phyloP scores from a whole-genome alignment of 2,113 vertebrate species.

The Oreotrochilus melanogaster region DNA sequence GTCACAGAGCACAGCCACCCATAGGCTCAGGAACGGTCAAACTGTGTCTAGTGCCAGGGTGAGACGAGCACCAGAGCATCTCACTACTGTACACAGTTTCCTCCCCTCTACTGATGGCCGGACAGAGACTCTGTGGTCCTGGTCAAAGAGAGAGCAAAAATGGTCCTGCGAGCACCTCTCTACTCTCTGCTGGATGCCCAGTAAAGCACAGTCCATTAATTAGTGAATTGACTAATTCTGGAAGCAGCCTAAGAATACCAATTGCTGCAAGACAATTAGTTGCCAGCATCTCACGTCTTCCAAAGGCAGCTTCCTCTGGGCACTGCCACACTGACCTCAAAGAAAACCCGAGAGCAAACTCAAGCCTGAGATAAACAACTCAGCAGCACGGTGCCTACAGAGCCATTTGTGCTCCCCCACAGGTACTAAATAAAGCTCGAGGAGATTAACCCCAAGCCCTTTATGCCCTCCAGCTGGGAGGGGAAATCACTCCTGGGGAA shows the following conservation, averaged over 20 bases:
- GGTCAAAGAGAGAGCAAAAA: background rate
- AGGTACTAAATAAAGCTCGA: background rate
- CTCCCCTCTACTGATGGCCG: background rate
- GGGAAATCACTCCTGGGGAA: background rate
- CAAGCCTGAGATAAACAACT: background rate
- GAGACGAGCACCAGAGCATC: background rate
- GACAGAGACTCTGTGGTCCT: background rate
- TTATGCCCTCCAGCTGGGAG: background rate
- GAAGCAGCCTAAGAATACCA: background rate
- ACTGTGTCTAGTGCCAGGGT: too few species aligned
- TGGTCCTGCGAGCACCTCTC: fast-evolving
- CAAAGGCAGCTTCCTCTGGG: background rate
- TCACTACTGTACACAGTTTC: background rate
- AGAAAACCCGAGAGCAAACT: background rate
- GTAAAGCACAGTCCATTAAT: background rate
- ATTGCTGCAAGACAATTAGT: background rate
- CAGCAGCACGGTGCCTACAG: background rate
- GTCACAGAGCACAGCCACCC: background rate
- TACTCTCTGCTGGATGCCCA: background rate
- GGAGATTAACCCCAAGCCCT: background rate
- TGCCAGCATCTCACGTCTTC: background rate
- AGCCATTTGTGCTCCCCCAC: background rate
- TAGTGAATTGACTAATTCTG: background rate
- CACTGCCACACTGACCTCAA: background rate
- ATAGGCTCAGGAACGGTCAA: background rate